These are phyloP conservation scores for Lucinisca nassula DNA, from an alignment of 2,888 invertebrate genomes.

Conservation along the genomic window DNA sequence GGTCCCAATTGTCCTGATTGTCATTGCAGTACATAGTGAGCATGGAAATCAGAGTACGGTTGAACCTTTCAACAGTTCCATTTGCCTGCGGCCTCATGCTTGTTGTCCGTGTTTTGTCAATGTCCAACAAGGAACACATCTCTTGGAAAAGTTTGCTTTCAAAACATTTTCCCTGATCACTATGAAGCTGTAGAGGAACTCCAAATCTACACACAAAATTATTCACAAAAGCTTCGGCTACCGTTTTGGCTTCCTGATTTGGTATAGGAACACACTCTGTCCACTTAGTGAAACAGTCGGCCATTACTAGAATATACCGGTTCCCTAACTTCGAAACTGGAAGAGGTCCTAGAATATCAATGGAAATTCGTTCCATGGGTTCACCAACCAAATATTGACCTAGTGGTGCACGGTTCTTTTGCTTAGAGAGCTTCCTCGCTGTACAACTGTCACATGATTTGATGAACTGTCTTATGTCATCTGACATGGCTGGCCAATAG, in stretches of 20 bases:
- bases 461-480: slow-evolving; percentile 5
- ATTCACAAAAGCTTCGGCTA: slow-evolving; percentile 38
- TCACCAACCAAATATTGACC: slow-evolving; percentile 34
- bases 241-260: slow-evolving; percentile 33
- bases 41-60: slow-evolving; percentile 49
- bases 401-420: slow-evolving; percentile 44
- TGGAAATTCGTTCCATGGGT: slow-evolving; percentile 38
- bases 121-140: slow-evolving; percentile 49
- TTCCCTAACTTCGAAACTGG: slow-evolving; percentile 18
- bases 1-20: slow-evolving; percentile 52
- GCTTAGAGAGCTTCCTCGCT: slow-evolving; percentile 12
- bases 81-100: slow-evolving; percentile 48
- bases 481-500: slow-evolving; percentile 46
- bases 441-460: slow-evolving; percentile 39
- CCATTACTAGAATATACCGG: slow-evolving; percentile 41
- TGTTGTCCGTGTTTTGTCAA: slow-evolving; percentile 51
- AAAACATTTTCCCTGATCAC: slow-evolving; percentile 51
- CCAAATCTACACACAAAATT: slow-evolving; percentile 37
- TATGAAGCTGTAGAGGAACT: slow-evolving; percentile 45
- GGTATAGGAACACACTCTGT: slow-evolving; percentile 43
- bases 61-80: slow-evolving; percentile 58
- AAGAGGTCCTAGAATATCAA: slow-evolving; percentile 52
- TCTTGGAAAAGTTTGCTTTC: slow-evolving; percentile 49
- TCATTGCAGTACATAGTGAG: slow-evolving; percentile 29
- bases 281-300: slow-evolving; percentile 55